Conservation (phyloP, 2,113 vertebrate genomes). For the Riparia riparia region DNA sequence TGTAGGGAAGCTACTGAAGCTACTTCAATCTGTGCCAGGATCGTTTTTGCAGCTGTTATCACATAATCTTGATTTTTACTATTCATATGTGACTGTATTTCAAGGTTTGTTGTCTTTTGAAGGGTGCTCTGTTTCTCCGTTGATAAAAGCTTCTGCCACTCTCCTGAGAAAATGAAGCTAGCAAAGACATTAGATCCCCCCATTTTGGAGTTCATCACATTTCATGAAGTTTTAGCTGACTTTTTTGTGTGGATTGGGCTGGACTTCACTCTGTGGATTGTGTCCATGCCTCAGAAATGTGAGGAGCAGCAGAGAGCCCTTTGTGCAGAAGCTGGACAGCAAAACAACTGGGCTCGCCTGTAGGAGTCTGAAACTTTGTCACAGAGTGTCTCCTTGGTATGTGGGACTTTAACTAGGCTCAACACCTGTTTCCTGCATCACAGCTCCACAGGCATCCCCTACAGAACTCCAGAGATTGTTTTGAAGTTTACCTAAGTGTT, state of each 20-base stretch:
- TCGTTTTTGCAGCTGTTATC: not conserved
- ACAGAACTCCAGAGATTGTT: not conserved
- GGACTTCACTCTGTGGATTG: constrained; percentile 62
- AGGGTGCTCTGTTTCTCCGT: not conserved
- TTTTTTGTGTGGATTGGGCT: constrained; percentile 46
- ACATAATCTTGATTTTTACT: not conserved
- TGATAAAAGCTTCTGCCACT: not conserved
- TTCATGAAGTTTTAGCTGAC: not conserved
- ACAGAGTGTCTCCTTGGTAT: not conserved
- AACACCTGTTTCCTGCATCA: constrained; percentile 31
- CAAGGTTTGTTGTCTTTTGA: not conserved
- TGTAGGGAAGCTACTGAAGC: not conserved
- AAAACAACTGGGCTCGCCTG: constrained; percentile 59
- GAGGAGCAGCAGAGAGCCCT: constrained; percentile 67
- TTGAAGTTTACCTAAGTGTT: constrained; percentile 3
- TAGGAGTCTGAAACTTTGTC: constrained; percentile 30
- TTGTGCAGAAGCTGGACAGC: constrained; percentile 61
- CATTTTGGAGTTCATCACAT: not conserved
- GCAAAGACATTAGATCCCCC: not conserved
- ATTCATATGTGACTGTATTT: not conserved
- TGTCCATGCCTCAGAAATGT: constrained; percentile 29
- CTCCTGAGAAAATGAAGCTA: not conserved
- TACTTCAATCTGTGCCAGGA: not conserved
- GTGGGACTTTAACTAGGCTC: not conserved
- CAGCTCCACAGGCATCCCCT: not conserved